Conservation (phyloP, 2,888 invertebrate species). For the Liopterus haemorrhoidalis region DNA sequence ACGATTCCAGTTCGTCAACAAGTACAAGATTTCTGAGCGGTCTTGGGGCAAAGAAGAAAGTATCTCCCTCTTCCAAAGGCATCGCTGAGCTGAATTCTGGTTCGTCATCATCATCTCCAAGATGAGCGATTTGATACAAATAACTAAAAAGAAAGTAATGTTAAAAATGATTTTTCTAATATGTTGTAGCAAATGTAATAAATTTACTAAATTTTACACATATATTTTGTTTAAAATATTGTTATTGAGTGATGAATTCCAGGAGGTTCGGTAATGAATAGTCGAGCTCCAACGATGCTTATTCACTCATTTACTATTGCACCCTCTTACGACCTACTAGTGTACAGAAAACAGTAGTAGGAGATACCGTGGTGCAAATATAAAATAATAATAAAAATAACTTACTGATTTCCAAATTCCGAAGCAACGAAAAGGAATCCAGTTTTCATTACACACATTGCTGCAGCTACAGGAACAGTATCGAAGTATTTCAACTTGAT, state of each 20-base stretch:
- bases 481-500: conserved; percentile 99
- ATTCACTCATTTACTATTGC: conserved; percentile 36
- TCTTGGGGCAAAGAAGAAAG: conserved; percentile 96
- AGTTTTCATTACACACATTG: conserved; percentile 97
- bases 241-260: conserved; percentile 25
- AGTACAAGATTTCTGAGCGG: conserved; percentile 88
- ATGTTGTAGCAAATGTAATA: too few relatives aligned
- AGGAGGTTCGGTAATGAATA: conserved; percentile 31
- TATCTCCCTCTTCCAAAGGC: conserved; percentile 97
- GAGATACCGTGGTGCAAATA: conserved; percentile 25
- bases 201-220: too few relatives aligned
- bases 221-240: conserved; percentile 1
- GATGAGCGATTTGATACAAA: conserved; percentile 96
- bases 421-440: conserved; percentile 97
- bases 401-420: conserved; percentile 99
- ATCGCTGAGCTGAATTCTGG: conserved; percentile 97
- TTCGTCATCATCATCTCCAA: conserved; percentile 98
- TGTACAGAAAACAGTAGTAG: conserved; percentile 32
- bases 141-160: conserved; percentile 58
- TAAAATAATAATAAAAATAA: conserved; percentile 38
- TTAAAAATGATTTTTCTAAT: background rate
- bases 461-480: conserved; percentile 92
- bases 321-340: conserved; percentile 38
- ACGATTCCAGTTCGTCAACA: conserved; percentile 94
- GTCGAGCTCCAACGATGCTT: conserved; percentile 39